Base-by-base conservation (phyloP, 2,888 invertebrate species). In the Drosophila incognita region DNA sequence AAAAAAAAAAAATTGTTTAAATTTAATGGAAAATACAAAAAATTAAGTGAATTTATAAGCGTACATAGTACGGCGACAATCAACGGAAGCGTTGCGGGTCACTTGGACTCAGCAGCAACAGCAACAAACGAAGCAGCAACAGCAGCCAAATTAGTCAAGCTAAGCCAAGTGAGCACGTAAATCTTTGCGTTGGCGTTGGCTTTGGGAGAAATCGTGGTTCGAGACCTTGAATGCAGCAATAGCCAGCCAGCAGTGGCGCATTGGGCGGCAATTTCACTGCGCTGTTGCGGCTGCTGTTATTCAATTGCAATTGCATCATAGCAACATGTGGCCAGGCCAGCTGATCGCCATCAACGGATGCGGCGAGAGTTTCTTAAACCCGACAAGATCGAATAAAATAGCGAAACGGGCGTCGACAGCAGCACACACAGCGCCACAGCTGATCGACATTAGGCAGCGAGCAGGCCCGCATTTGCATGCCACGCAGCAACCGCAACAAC, bases 331-430 rank as follows among this genome's bases (percentile, higher is more conserved):
- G 73, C 73, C 70, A 24, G 71, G 72, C 72, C 72, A 79, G 71
- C 86, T 74, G 82, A 79, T 75, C 63, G 66, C 24, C 46, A 46
- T 58, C 72, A 65, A 59, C 73, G 82, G 74, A 71, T 74, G 75
- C 77, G 65, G 58, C 72, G 54, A 83, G 86, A 90, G 91, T 92
- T 92, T 91, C 86, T 91, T 91, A 83, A 91, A 90, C 91, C 91
- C 86, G 69, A 87, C 83, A 77, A 79, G 70, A 85, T 88, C 83
- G 76, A 83, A 71, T 68, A 85, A 56, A 79, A 73, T 73, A 64
- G 77, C 66, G 62, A 67, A 69, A 69, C 74, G 57, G 76, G 64
- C 60, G 60, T 60, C 74, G 74, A 77, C 70, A 76, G 79, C 79
- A 63, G 61, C 57, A 57, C 15, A 54, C 35, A 33, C 33, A 35